Base-by-base conservation (phyloP, 2,888 invertebrate species). In the Drosophila quinaria region DNA sequence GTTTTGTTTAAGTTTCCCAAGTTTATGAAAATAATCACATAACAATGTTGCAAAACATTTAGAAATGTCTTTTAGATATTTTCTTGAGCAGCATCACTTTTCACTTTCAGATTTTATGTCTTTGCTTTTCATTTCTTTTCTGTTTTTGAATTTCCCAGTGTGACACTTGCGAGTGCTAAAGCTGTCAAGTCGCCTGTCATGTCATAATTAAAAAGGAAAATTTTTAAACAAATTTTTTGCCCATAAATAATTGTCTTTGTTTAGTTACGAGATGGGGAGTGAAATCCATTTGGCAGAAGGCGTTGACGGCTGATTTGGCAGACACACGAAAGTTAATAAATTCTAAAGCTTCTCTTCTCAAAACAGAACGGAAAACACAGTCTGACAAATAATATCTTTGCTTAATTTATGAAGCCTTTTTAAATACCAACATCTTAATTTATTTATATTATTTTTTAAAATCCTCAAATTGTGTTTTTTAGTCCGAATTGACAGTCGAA, bases 171-270 rank as follows among this genome's bases (percentile, higher is more conserved):
- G 64, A 77, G 74, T 70, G 81, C 64, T 78, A 76, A 70, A 83
- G 72, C 83, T 90, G 87, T 89, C 90, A 89, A 71, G 80, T 75
- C 64, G 46, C 63, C 74, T 64, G 78, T 87, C 89, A 85, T 90
- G 89, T 89, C 89, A 90, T 87, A 89, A 90, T 83, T 89, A 89
- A 87, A 78, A 70, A 65, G 54, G 54, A 77, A 80, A 72, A 70
- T 64, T 58, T 63, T 64, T 64, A 33, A 79, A 81, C 81, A 81
- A 79, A 79, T 79, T 77, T 64, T 47, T 51, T 63, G 41, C 11
- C 52, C 78, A 79, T 79, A 70, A 74, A 78, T 82, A 80, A 76
- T 68, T 71, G 70, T 65, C 59, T 46, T 44, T 37, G 71, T 65
- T 65, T 54, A 52, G 55, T 33, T 44, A 42, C 10, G 29, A 42